Base-by-base conservation (phyloP, 2,113 vertebrate species). In the Pavo muticus region DNA sequence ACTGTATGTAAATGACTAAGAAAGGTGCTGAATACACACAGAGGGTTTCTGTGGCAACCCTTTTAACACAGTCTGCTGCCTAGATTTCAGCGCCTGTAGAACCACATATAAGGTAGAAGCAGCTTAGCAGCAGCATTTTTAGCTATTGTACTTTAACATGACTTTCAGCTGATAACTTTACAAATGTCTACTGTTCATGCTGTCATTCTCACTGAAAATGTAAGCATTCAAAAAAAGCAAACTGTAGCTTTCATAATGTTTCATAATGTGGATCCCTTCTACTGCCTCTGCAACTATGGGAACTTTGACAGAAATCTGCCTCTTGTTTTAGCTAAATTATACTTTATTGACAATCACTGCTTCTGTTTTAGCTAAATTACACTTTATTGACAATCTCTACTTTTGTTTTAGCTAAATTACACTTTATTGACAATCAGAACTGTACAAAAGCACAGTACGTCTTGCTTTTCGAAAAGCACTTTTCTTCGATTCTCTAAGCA, bases 391-490 rank as follows among this genome's bases (percentile, higher is more conserved):
- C 79, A 80, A 88, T 54, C 60, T 35, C 35, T 77, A 52, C 44
- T 91, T 96, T 67, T 82, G 44, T 64, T 89, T 90, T 80, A 83
- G 60, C 16, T 77, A 70, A 79, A 90, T 93, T 90, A 83, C 64
- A 64, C 30, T 90, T 77, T 50, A 86, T 70, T 48, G 84, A 79
- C 63, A 85, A 87, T 61, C 74, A 71, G 69, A 32, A 67, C 14
- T 47, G 52, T 39, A 74, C 64, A 76, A 83, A 94, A 86, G 54
- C 54, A 80, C 37, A 54, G 54, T 37, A 70, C 32, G 20, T 3
- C n/a, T 32, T 71, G 68, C 32, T 73, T 91, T 85, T 54, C 0
- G 1, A 81, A 42, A 14, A 61, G 61, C 35, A 81, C 10, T 47
- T 83, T 86, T 88, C 57, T 86, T 90, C 80, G 88, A 7, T 94